Evolutionary conservation across 1,140 invertebrate genomes (phyloP), one percentile per base, ranked within the genome.

Genomic region (Daktulosphaira vitifoliae): DNA sequence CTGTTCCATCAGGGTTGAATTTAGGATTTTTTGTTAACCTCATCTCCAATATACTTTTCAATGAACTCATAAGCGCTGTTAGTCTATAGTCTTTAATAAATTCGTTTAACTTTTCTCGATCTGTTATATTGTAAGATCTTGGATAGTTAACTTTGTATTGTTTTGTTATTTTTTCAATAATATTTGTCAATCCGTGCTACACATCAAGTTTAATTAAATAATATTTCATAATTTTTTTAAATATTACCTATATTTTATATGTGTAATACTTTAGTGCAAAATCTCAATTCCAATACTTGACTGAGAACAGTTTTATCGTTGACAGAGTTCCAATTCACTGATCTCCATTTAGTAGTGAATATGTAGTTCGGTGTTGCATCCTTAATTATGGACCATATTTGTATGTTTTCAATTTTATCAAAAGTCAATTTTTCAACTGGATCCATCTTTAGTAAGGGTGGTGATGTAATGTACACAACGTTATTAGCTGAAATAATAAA

Each of bases 191-290:
- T 18, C 18, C 42, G 11, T 22, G 13, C 42, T 46, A 33, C 6
- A 1, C 26, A 33, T 25, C 18, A 11, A 6, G 39, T 44, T 25
- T 3, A 56, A 42, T 23, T 25, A n/a, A 5, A 20, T 20, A 13
- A 52, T 6, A 33, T 33, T 33, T 33, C 29, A 33, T 33, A 33
- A 33, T 33, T 6, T 33, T 33, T 33, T 33, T 33, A 33, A 33
- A 33, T n/a, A n/a, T n/a, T n/a, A n/a, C n/a, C n/a, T n/a, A n/a
- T n/a, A n/a, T n/a, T n/a, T n/a, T n/a, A n/a, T n/a, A n/a, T n/a
- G n/a, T n/a, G n/a, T 26, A 51, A 6, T 56, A 56, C 53, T 56
- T 56, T 56, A 6, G 38, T 18, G 38, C 53, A 42, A 42, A 42
- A 56, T 8, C 1, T 44, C 9, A 44, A 56, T 18, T 20, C 8